Evolutionary conservation across 2,797 vertebrate genomes (phyloP).

Genomic region (Petrocephalus schoutedeni): DNA sequence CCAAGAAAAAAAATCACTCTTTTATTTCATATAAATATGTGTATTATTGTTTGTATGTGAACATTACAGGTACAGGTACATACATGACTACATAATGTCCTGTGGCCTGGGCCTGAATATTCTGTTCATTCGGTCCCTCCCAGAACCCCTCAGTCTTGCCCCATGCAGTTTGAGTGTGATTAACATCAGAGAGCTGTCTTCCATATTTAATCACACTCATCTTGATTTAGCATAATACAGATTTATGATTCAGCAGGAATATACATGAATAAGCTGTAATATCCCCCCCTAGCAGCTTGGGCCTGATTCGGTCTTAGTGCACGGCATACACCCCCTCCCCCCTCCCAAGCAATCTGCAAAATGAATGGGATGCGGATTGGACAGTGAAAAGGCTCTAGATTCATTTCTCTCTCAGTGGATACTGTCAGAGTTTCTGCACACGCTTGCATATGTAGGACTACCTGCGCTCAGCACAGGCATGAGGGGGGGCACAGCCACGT

Average conservation of each 20-base stretch:
- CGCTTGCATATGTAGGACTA: background rate
- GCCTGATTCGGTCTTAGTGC: background rate
- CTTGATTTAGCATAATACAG: background rate
- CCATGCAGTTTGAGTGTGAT: background rate
- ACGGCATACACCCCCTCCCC: background rate
- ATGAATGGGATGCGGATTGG: background rate
- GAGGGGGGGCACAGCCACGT: background rate
- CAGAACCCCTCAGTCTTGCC: background rate
- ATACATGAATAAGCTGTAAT: background rate
- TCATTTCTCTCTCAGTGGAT: background rate
- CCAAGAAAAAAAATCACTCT: too few relatives aligned
- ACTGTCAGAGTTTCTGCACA: background rate
- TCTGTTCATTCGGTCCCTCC: background rate
- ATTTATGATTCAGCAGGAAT: constrained; percentile 6
- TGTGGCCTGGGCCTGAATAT: background rate
- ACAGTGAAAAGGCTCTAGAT: background rate
- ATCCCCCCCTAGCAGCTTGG: background rate
- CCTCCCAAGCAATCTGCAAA: background rate
- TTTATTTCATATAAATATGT: too few relatives aligned
- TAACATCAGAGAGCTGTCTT: background rate
- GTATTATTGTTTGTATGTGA: too few relatives aligned
- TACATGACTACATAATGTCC: background rate
- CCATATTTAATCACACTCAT: constrained; percentile 12
- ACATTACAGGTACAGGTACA: too few relatives aligned
- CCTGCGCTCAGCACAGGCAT: background rate